Evolutionary conservation across 1,140 invertebrate genomes (phyloP).

Genomic region (Drosophila asahinai): DNA sequence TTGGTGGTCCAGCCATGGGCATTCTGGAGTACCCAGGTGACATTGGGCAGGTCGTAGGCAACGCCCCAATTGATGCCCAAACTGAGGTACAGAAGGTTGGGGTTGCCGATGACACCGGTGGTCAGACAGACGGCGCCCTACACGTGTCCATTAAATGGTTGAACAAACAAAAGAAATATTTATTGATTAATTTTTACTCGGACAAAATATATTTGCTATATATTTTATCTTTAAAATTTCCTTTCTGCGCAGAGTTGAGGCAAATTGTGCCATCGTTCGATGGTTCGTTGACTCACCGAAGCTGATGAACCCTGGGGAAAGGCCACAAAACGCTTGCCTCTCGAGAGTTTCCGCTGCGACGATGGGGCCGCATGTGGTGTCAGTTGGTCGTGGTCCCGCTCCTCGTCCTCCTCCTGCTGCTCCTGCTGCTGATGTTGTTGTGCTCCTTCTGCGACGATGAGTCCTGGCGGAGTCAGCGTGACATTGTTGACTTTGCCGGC

Average conservation of each 20-base stretch:
- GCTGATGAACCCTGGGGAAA: constrained; percentile 85
- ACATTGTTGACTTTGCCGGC: constrained; percentile 58
- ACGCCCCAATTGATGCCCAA: constrained; percentile 89
- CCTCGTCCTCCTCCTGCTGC: constrained; percentile 11
- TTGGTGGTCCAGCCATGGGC: constrained; percentile 71
- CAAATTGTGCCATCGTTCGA: constrained; percentile 28
- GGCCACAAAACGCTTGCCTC: constrained; percentile 83
- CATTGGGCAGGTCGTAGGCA: constrained; percentile 90
- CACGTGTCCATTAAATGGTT: constrained; percentile 14
- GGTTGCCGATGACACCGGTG: constrained; percentile 81
- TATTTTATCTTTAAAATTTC: constrained; percentile 4
- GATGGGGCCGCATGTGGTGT: constrained; percentile 60
- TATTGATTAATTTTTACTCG: background rate
- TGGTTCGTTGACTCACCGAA: constrained; percentile 74
- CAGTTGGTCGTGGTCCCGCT: constrained; percentile 23
- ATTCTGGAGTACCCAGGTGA: constrained; percentile 87
- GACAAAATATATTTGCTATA: background rate
- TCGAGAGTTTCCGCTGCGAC: constrained; percentile 69
- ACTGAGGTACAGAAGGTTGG: constrained; percentile 75
- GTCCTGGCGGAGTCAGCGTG: constrained; percentile 62
- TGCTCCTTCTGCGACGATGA: constrained; percentile 12
- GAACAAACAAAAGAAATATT: constrained; percentile 10
- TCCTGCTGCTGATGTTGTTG: background rate
- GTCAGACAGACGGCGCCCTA: constrained; percentile 80
- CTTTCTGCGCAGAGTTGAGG: background rate